A percentile compares a stretch with the other conserved stretches of the same genome.
Conservation (phyloP, 1,140 invertebrate species). For the Helicoverpa armigera region DNA sequence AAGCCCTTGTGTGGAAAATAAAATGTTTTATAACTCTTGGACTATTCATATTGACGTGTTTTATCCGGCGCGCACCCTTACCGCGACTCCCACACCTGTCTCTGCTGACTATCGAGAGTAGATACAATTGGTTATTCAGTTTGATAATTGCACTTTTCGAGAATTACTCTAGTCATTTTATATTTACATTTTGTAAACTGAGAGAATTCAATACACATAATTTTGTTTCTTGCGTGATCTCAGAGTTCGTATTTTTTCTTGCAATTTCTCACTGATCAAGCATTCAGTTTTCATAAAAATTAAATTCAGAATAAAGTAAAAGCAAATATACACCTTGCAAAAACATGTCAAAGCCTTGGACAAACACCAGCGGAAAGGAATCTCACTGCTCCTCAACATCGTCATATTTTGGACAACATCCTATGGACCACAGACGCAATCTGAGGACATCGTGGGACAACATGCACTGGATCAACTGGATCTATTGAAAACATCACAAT, state of each 20-base stretch:
- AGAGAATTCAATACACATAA: neutral
- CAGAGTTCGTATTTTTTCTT: neutral
- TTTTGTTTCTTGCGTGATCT: neutral
- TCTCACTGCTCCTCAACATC: neutral
- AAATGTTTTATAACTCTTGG: slow-evolving; percentile 79
- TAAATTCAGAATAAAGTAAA: neutral
- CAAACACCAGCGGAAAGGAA: neutral
- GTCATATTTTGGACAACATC: neutral
- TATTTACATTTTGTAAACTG: neutral
- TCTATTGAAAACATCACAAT: too few species aligned
- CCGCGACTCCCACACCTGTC: slow-evolving; percentile 21
- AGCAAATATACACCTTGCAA: neutral
- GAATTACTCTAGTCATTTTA: neutral
- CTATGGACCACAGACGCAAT: neutral
- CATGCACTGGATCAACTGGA: too few species aligned
- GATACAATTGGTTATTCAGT: slow-evolving; percentile 28
- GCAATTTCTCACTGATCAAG: neutral
- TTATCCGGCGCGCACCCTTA: slow-evolving; percentile 67
- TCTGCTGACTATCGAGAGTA: slow-evolving; percentile 33
- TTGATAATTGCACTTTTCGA: slow-evolving; percentile 11
- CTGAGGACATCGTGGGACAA: too few species aligned
- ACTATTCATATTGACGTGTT: slow-evolving; percentile 78
- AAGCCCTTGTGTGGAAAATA: slow-evolving; percentile 79
- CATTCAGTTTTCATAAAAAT: neutral
- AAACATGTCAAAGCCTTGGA: neutral